phyloP scores from a whole-genome alignment of 2,888 invertebrate species.

The Acleris laterana region DNA sequence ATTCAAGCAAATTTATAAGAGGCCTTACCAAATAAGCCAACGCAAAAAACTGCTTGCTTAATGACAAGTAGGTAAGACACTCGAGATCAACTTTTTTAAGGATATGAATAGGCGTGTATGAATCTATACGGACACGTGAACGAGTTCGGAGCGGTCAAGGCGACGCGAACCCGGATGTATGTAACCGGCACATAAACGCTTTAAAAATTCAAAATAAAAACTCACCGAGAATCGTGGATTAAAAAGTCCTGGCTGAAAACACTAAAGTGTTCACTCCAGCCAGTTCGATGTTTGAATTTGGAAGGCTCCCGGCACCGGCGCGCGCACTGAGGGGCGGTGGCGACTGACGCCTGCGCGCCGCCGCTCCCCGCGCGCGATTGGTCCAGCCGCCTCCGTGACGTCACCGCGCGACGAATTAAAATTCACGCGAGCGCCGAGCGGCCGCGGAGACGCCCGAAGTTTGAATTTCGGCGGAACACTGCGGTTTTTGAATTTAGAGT shows the following conservation, averaged over 20 bases:
- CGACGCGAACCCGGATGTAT: constrained; percentile 75
- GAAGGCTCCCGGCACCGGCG: constrained; percentile 42
- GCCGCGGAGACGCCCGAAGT: constrained; percentile 36
- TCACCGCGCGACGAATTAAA: constrained; percentile 54
- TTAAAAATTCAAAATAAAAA: constrained; percentile 26
- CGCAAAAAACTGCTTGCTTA: neutral
- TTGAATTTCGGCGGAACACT: constrained; percentile 8
- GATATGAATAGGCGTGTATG: constrained; percentile 45
- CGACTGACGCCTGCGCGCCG: constrained; percentile 46
- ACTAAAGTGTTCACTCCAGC: constrained; percentile 12
- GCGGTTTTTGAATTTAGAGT: constrained; percentile 1
- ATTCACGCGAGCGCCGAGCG: constrained; percentile 45
- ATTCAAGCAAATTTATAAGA: too few species aligned
- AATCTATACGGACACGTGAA: constrained; percentile 49
- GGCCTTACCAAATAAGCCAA: neutral
- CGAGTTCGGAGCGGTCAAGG: constrained; percentile 78
- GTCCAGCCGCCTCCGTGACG: constrained; percentile 67
- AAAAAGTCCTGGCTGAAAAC: constrained; percentile 7
- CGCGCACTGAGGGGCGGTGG: constrained; percentile 48
- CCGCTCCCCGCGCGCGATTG: constrained; percentile 49
- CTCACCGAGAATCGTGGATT: constrained; percentile 14
- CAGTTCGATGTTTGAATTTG: constrained; percentile 15
- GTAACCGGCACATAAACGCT: constrained; percentile 44
- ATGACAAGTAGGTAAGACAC: neutral
- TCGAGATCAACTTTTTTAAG: constrained; percentile 24